Base-by-base conservation (phyloP, 2,113 vertebrate genomes). In the Rhodinocichla rosea region DNA sequence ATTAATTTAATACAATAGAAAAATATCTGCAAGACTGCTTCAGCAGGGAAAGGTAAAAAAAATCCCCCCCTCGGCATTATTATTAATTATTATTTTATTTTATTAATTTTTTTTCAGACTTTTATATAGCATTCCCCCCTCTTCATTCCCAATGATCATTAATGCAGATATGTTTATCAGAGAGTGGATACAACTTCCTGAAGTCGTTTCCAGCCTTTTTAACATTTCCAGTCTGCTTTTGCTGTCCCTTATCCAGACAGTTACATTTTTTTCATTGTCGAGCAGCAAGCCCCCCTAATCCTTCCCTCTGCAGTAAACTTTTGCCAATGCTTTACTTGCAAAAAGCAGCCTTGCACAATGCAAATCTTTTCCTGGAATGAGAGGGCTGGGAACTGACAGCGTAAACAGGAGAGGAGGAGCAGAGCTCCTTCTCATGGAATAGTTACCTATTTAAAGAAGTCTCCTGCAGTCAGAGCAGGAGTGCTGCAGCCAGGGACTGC, bases 361-460 rank as follows among this genome's bases (percentile, higher is more conserved):
- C 55, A 81, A 68, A 75, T 71, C 76, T 49, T 76, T 83, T 77
- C 68, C 87, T 40, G 50, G 63, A 73, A 78, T 32, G 42, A 83
- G 68, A 64, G 55, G 17, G 45, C 47, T 73, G 47, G 55, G 42
- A 65, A 80, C 2, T 33, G 47, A n/a, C 39, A 65, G 22, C 11
- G 1, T 69, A 76, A 94, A 78, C 39, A 68, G 78, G 40, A 84
- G 74, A 91, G 87, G 91, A 95, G 87, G 50, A 77, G 59, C 73
- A 55, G 79, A 81, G 42, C 24, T 70, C 21, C 56, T 76, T 85
- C 68, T 86, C 6, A 5, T n/a, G 74, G 63, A 83, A 35, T 42
- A 73, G 73, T 14, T 89, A 94, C 93, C 74, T 95, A 71, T 80
- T 97, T 76, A 95, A 92, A 95, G 84, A 73, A 42, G 39, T 39